Evolutionary conservation across 1,140 invertebrate genomes (phyloP).

Genomic region (Cyclargus thomasi): DNA sequence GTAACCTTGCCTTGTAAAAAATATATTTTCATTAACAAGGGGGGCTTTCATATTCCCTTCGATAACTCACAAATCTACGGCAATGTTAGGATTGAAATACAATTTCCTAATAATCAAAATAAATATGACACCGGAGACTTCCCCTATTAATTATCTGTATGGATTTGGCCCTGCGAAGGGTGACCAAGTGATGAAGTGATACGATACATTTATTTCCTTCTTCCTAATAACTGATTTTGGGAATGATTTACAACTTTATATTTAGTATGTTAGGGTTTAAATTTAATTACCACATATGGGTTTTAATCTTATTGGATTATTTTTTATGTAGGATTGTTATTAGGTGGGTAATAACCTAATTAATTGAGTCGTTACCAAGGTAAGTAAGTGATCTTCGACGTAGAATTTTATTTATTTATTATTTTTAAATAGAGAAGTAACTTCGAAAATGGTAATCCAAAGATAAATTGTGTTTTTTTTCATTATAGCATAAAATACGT

Average conservation of each 20-base stretch:
- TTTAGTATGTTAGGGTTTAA: background rate
- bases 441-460: too few species aligned
- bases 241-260: background rate
- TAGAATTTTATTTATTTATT: too few species aligned
- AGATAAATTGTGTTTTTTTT: too few species aligned
- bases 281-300: background rate
- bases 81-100: background rate
- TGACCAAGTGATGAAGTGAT: constrained; percentile 6
- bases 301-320: too few species aligned
- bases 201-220: background rate
- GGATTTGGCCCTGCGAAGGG: constrained; percentile 28
- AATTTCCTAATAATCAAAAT: constrained; percentile 22
- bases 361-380: background rate
- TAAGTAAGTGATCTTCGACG: too few species aligned
- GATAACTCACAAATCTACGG: background rate
- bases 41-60: background rate
- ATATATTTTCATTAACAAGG: too few species aligned
- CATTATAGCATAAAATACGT: too few species aligned
- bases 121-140: constrained; percentile 27
- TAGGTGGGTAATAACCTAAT: background rate
- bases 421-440: too few species aligned
- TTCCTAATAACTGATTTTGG: background rate
- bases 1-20: too few species aligned
- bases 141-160: constrained; percentile 38
- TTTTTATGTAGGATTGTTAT: too few species aligned